Base-by-base conservation (phyloP, 92 coral and sea anemone genomes). In the Virgularia gustaviana region DNA sequence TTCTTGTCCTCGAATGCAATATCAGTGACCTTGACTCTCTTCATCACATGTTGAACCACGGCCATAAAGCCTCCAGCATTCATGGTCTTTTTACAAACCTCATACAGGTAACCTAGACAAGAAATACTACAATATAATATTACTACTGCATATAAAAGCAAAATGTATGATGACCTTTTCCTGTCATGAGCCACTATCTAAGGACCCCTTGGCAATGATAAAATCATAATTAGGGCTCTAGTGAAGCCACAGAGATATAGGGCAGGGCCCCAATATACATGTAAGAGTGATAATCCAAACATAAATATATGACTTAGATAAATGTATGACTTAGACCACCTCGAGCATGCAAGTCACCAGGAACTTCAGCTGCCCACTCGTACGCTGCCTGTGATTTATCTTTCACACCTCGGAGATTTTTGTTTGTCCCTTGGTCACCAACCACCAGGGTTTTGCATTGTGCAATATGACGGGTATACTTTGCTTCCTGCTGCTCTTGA, bases 341-440 rank as follows among this genome's bases (percentile, higher is more conserved):
- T 59, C 68, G 63, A 4, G 84, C 64, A 57, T 83, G 87, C 37
- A 83, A 9, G 38, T 83, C 84, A 0, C 88, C 88, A 18, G 81
- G 88, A 2, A 83, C 59, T n/a, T 84, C 85, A 19, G 88, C 75
- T 31, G 51, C 63, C 0, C 59, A 66, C 11, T 57, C 38, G 45
- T 45, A 35, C 2, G 59, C 4, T 18, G 36, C 28, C 22, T 27
- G 36, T 0, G 62, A 49, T 29, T 70, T 70, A 15, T 70, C 34
- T 24, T 36, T 35, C 7, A 70, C 75, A 70, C 75, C 51, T 49
- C 73, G 63, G 34, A 67, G 24, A 10, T 36, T 49, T 36, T 70
- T 70, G 51, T 55, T 45, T 10, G 45, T 70, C 38, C 37, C 43
- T 49, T 70, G 75, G 23, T 70, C 63, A 7, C 62, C 75, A 49